A percentile compares a stretch with the other conserved stretches of the same genome.
Evolutionary conservation across 2,797 vertebrate genomes (phyloP).

Genomic region (Loriculus beryllinus): DNA sequence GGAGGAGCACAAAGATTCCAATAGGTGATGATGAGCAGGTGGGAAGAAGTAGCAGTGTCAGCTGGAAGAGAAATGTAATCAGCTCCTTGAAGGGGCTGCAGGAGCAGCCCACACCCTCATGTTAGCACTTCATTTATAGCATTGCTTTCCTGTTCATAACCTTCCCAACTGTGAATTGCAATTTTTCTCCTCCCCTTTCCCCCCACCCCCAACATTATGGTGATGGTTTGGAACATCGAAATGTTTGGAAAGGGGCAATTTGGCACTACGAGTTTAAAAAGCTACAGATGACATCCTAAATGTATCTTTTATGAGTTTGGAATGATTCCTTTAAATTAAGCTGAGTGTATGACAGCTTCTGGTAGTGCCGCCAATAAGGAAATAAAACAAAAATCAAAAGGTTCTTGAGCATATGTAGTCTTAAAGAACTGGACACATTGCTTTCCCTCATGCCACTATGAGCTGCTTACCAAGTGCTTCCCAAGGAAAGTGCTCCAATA

Average conservation of each 20-base stretch:
- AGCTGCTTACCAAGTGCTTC: neutral
- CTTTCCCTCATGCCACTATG: neutral
- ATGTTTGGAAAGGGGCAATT: constrained; percentile 31
- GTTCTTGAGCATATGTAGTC: neutral
- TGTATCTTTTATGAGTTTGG: constrained; percentile 57
- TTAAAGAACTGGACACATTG: neutral
- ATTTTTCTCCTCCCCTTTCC: neutral
- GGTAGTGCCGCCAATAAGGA: constrained; percentile 25
- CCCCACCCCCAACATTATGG: neutral
- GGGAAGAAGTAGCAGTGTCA: neutral
- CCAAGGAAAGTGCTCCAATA: constrained; percentile 13
- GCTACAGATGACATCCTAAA: constrained; percentile 48
- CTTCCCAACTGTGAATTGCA: neutral
- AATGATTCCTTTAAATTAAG: constrained; percentile 54
- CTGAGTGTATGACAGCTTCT: constrained; percentile 34
- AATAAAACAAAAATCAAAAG: constrained; percentile 16
- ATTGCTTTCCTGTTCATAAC: neutral
- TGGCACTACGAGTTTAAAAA: constrained; percentile 41
- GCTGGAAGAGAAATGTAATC: neutral
- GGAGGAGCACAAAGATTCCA: neutral
- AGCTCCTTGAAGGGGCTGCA: neutral
- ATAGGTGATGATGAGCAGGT: neutral
- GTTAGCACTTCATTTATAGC: constrained; percentile 20
- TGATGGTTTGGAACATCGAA: neutral
- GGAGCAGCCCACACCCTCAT: neutral